Conservation (phyloP, 2,888 invertebrate species). For the Torymus tubicola region DNA sequence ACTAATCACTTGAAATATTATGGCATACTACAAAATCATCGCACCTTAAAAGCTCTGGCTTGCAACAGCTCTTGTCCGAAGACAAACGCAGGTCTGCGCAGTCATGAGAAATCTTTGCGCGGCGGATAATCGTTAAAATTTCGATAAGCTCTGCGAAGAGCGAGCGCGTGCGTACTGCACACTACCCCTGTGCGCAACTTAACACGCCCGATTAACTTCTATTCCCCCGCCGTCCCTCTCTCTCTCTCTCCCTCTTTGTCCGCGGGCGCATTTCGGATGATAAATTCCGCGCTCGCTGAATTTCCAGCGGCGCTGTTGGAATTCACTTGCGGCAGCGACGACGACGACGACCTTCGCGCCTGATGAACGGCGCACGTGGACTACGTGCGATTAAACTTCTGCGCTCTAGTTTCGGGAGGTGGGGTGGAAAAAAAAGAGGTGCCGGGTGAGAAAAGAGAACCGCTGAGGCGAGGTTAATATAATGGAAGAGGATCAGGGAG, state of each 20-base stretch:
- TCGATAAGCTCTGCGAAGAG: no score
- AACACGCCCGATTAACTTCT: slow-evolving; percentile 57
- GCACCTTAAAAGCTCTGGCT: no score
- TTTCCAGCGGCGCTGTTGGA: slow-evolving; percentile 47
- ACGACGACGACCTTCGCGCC: slow-evolving; percentile 25
- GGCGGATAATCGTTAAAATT: no score
- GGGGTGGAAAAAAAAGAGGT: no score
- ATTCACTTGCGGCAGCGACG: slow-evolving; percentile 50
- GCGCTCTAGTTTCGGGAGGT: not conserved
- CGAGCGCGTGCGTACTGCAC: no score
- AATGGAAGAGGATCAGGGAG: no score
- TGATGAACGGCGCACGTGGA: slow-evolving; percentile 6
- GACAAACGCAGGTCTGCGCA: not conserved
- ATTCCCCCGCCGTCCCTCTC: slow-evolving; percentile 48
- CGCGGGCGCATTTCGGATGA: slow-evolving; percentile 57
- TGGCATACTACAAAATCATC: no score
- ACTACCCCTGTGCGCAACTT: not conserved
- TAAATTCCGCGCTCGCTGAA: slow-evolving; percentile 58
- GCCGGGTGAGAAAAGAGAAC: no score
- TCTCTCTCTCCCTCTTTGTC: slow-evolving; percentile 45
- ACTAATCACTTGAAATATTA: no score
- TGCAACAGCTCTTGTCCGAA: no score
- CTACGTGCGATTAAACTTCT: slow-evolving; percentile 28
- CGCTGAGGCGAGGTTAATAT: no score
- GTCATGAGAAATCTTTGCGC: not conserved